phyloP scores from a whole-genome alignment of 2,797 vertebrate genomes.

The Tokudaia muenninki region DNA sequence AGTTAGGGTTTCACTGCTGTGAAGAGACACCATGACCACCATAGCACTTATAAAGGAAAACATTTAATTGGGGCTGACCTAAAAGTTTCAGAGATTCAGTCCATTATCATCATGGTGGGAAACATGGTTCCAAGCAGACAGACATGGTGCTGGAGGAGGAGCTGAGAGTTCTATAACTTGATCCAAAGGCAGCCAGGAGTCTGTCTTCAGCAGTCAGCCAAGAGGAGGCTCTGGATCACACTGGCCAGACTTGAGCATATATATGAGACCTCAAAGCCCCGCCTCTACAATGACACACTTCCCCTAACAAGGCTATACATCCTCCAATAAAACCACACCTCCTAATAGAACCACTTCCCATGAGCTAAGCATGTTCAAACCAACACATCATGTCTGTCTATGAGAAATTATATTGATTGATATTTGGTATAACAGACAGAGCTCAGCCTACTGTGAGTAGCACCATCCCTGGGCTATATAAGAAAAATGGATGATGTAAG shows the following conservation, averaged over 20 bases:
- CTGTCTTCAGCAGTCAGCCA: not conserved
- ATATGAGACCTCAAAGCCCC: not conserved
- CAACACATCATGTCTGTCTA: not conserved
- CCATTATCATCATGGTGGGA: not conserved
- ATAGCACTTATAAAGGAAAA: not conserved
- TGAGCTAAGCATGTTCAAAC: not conserved
- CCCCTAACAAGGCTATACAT: not conserved
- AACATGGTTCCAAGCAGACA: not conserved
- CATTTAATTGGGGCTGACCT: not conserved
- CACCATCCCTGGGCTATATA: not conserved
- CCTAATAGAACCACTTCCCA: not conserved
- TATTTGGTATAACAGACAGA: not conserved
- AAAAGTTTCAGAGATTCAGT: not conserved
- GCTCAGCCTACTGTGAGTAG: not conserved
- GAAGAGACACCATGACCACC: not conserved
- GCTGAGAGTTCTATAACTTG: not conserved
- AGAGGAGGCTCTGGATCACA: not conserved
- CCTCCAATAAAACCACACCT: not conserved
- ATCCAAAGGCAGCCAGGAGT: not conserved
- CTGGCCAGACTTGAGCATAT: not conserved
- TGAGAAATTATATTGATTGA: not conserved
- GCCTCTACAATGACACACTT: not conserved
- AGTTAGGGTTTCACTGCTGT: not conserved
- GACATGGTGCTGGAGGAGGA: not conserved
- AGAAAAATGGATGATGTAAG: not conserved